These are phyloP conservation scores for Pan troglodytes DNA, from an alignment of 2,113 vertebrate genomes.

Conservation along the genomic window NHGRI_mPanTro3-v2.1_pri NC_072398.2:113238001-113238500, in stretches of 20 bases:
- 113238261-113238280: not conserved
- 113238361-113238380: not conserved
- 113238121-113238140: not conserved
- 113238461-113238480: not conserved
- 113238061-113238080: slow-evolving; percentile 24
- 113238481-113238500: not conserved
- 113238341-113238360: not conserved
- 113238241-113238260: not conserved
- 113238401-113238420: not conserved
- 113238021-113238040: not conserved
- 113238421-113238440: not conserved
- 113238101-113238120: not conserved
- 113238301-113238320: not conserved
- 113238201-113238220: not conserved
- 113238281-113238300: not conserved
- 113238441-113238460: not conserved
- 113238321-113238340: not conserved
- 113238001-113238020: slow-evolving; percentile 45
- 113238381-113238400: no score
- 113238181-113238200: not conserved
- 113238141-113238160: slow-evolving; percentile 16
- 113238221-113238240: not conserved
- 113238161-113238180: slow-evolving; percentile 4
- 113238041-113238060: not conserved
- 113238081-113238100: not conserved